phyloP scores from a whole-genome alignment of 2,888 invertebrate genomes.

The Apoda limacodes region DNA sequence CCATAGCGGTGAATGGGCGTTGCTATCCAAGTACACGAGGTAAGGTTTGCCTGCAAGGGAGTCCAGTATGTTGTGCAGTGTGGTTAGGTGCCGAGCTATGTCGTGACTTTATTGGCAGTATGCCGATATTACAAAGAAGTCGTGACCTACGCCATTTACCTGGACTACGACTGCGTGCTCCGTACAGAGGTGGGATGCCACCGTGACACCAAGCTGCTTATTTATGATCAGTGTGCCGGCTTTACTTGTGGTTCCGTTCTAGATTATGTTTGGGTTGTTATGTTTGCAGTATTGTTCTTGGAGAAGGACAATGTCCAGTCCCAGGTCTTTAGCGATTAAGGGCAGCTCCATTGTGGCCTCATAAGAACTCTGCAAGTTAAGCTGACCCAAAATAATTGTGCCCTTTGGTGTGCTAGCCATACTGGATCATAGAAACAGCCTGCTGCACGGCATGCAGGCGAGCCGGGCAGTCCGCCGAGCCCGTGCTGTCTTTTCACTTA shows the following conservation, averaged over 20 bases:
- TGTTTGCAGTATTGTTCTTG: conserved; percentile 21
- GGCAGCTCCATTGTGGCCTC: conserved; percentile 16
- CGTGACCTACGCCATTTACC: neutral
- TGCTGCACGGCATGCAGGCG: conserved; percentile 13
- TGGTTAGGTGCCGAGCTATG: neutral
- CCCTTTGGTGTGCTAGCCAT: conserved; percentile 14
- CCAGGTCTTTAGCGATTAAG: conserved; percentile 7
- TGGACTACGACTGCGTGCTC: conserved; percentile 11
- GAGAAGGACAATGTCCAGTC: conserved; percentile 19
- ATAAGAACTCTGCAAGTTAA: conserved; percentile 18
- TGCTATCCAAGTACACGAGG: too few species aligned
- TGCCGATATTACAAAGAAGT: neutral
- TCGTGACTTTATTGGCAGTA: too few species aligned
- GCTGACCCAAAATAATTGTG: conserved; percentile 19
- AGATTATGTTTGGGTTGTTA: conserved; percentile 1
- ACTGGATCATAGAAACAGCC: neutral
- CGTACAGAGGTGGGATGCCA: too few species aligned
- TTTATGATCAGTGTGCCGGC: conserved; percentile 13
- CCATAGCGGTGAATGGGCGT: too few species aligned
- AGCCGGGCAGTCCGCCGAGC: conserved; percentile 1
- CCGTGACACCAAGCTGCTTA: too few species aligned
- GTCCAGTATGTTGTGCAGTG: neutral
- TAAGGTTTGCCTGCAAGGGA: too few species aligned
- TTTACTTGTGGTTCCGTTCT: conserved; percentile 8
- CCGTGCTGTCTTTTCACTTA: conserved; percentile 7